Conservation (phyloP, 2,888 invertebrate species). For the Chirona hameri region DNA sequence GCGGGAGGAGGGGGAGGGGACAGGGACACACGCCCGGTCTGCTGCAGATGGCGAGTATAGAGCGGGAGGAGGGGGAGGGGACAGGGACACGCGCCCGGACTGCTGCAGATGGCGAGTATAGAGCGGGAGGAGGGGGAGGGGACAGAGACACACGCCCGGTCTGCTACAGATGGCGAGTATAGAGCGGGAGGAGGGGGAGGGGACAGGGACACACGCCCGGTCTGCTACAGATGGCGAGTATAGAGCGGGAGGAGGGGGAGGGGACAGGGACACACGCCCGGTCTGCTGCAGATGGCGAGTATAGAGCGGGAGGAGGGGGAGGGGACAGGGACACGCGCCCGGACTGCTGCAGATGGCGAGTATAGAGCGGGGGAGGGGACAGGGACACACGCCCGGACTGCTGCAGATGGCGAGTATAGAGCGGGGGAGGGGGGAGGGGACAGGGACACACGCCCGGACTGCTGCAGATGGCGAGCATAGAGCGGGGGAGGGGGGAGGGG, state of each 20-base stretch:
- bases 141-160: not conserved
- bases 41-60: not conserved
- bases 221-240: not conserved
- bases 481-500: too few species aligned
- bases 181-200: too few species aligned
- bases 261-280: not conserved
- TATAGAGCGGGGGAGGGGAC: too few species aligned
- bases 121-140: too few species aligned
- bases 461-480: not conserved
- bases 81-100: not conserved
- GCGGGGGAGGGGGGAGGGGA: too few species aligned
- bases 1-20: too few species aligned
- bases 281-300: not conserved
- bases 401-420: not conserved
- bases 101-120: not conserved
- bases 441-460: not conserved
- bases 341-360: not conserved
- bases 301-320: too few species aligned
- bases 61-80: too few species aligned
- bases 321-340: not conserved
- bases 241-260: too few species aligned
- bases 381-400: not conserved
- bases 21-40: not conserved
- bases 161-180: not conserved
- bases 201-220: not conserved